A percentile compares a stretch with the other conserved stretches of the same genome.
Evolutionary conservation across 2,113 vertebrate genomes (phyloP).

Genomic region (Periophthalmus modestus): DNA sequence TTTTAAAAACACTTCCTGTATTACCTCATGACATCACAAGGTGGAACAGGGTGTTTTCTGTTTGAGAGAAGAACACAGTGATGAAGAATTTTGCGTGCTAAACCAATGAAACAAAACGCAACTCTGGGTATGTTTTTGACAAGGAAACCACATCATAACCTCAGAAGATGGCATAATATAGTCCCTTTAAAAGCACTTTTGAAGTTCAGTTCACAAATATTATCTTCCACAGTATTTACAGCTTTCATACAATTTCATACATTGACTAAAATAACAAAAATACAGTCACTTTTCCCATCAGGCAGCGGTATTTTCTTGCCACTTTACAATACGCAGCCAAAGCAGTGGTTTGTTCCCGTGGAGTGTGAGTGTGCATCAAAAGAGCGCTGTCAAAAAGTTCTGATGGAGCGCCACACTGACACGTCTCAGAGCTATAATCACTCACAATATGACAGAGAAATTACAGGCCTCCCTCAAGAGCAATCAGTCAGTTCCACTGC

Average conservation of each 20-base stretch:
- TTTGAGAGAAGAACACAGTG: too few species aligned
- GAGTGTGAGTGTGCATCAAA: conserved; percentile 58
- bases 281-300: conserved; percentile 12
- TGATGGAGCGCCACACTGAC: conserved; percentile 70
- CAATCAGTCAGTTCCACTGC: conserved; percentile 66
- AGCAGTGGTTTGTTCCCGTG: conserved; percentile 32
- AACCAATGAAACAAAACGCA: too few species aligned
- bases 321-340: conserved; percentile 13
- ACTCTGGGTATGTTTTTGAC: too few species aligned
- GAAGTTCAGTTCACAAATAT: conserved; percentile 23
- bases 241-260: conserved; percentile 7
- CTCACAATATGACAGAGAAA: conserved; percentile 73
- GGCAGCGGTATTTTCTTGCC: conserved; percentile 8
- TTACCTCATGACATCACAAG: too few species aligned
- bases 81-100: too few species aligned
- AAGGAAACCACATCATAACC: too few species aligned
- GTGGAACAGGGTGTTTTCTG: too few species aligned
- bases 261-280: conserved; percentile 16
- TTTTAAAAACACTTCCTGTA: too few species aligned
- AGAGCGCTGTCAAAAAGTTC: conserved; percentile 63
- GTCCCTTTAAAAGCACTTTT: too few species aligned
- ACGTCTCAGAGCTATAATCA: conserved; percentile 72
- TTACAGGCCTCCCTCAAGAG: conserved; percentile 70
- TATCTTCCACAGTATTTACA: background rate
- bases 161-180: too few species aligned